phyloP scores from a whole-genome alignment of 2,797 vertebrate genomes.

The Prionace glauca region DNA sequence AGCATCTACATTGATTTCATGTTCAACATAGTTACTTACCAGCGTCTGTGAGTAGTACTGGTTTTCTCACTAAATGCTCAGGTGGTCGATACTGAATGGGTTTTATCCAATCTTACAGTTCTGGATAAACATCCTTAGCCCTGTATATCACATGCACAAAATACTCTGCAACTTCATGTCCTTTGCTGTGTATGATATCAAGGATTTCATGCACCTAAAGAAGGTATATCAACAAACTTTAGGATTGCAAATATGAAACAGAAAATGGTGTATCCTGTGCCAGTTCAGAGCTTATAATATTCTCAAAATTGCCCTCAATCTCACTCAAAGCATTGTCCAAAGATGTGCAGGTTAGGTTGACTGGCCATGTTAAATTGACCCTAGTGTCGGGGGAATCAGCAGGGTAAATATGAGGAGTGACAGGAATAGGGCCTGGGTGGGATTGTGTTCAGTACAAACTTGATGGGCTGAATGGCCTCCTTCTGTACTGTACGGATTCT shows the following conservation, averaged over 20 bases:
- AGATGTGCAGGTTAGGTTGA: no score
- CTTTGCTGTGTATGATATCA: slow-evolving; percentile 86
- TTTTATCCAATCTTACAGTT: slow-evolving; percentile 76
- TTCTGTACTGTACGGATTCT: no score
- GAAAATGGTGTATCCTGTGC: neutral
- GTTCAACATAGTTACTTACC: slow-evolving; percentile 58
- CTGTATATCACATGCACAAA: slow-evolving; percentile 71
- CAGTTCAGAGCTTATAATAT: neutral
- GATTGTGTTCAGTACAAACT: no score
- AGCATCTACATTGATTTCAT: neutral
- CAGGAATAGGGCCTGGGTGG: no score
- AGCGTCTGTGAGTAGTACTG: slow-evolving; percentile 81
- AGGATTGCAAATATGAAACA: neutral
- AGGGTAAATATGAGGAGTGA: no score
- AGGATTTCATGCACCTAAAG: slow-evolving; percentile 80
- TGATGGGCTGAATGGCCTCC: no score
- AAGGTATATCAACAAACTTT: neutral
- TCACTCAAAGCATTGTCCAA: neutral
- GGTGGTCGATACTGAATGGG: slow-evolving; percentile 68
- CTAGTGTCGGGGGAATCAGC: no score
- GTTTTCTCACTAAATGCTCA: slow-evolving; percentile 52
- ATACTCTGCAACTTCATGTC: slow-evolving; percentile 79
- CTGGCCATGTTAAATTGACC: no score
- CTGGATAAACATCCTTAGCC: slow-evolving; percentile 75
- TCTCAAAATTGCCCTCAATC: neutral